Evolutionary conservation across 92 coral and sea anemone species (phyloP), one percentile per base, ranked within the genome.

Genomic region (Porites lobata): DNA sequence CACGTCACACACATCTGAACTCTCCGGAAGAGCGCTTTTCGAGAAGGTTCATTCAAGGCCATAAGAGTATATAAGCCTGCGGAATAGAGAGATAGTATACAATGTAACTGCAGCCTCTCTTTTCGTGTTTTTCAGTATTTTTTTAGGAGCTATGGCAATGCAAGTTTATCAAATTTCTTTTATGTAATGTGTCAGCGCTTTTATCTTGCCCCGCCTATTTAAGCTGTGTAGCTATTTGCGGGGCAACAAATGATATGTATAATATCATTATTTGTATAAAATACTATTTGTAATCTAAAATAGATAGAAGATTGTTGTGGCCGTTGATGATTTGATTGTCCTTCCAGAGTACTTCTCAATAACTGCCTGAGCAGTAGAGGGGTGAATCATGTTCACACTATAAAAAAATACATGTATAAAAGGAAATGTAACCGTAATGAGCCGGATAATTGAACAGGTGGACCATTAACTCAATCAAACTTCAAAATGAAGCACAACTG

Each of bases 281-380:
- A 29, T 29, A 29, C 32, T 29, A 29, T 29, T 29, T 29, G 32
- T 29, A 29, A 29, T 3, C 32, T 29, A 29, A 29, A 29, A 29
- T 29, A 29, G 32, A 29, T 29, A 29, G 32, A 29, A 29, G 32
- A 29, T 29, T 29, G 32, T 29, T 29, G 32, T 29, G 32, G 32
- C 32, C 32, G 32, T 29, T 29, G 32, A 29, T 29, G 32, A 29
- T 29, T 29, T 29, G 32, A 68, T 67, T 81, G 62, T 81, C 61
- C 75, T 50, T 69, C 18, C 9, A 66, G 86, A 81, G 77, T 4
- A 81, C 76, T 65, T 69, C 50, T 82, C 52, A 70, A 69, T 70
- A 54, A 67, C 78, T 82, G 86, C 86, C 66, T 70, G 86, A 70
- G 56, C 78, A 70, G 86, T 20, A 54, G 67, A 78, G 70, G 67